Evolutionary conservation across 2,113 vertebrate species (phyloP), one percentile per base, ranked within the genome.

Genomic region (Psophia crepitans): DNA sequence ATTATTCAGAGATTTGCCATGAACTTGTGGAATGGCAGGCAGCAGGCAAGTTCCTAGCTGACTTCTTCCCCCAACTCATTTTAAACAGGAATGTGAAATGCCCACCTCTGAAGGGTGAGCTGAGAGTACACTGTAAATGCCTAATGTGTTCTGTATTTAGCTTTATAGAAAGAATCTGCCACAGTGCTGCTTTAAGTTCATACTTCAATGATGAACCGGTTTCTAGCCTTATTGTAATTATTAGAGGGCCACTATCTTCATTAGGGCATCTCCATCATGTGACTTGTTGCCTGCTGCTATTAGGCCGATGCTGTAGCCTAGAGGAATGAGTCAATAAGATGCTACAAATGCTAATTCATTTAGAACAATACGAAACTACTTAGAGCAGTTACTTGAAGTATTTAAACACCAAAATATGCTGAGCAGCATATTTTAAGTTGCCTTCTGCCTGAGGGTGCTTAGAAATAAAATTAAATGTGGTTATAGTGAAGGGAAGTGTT

Each of bases 301-400:
- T 93, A 90, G 49, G 63, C 57, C 87, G 74, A 80, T 88, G 96
- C 93, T 66, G 68, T 96, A 97, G 96, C 96, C 96, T 95, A 53
- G 84, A 96, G 96, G 77, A 95, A 56, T 20, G 63, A 87, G 66
- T 88, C 91, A 91, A 33, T 95, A 95, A 89, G 90, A 84, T 91
- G 71, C 68, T 94, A 57, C 80, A 91, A 87, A 95, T 89, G 87
- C 73, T 89, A 91, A 92, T 95, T 95, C 82, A 77, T 94, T 84
- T 91, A 74, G 86, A 94, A 92, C 89, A 96, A 95, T 95, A 84
- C 44, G 70, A 97, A 96, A 93, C 65, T 92, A 91, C 89, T 94
- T 92, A 68, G 32, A 44, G 74, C 78, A 85, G 92, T 87, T 96
- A 89, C 92, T 70, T 96, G 57, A 61, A 90, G 70, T 85, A 57